Evolutionary conservation across 2,113 vertebrate species (phyloP), one percentile per base, ranked within the genome.

Genomic region (Raja brachyura): DNA sequence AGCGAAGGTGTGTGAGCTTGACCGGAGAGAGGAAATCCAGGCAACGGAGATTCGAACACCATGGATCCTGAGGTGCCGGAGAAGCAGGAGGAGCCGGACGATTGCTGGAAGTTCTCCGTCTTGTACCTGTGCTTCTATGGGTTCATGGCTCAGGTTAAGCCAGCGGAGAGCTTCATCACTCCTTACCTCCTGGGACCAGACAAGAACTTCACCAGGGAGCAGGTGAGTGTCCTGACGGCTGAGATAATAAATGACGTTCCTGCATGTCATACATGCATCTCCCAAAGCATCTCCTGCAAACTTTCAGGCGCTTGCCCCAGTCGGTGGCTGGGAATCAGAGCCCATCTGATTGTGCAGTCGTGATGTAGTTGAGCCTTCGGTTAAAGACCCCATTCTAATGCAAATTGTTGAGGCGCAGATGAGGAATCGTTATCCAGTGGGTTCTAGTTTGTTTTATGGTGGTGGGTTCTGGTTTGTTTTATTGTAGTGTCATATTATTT

Each of bases 161-260:
- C 98, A 0, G 98, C 97, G 0, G 98, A 98, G 93, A 96, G 97
- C 22, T 98, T 98, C 95, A 97, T 98, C 76, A 98, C 98, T 0
- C 98, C 98, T 0, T 96, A 96, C 93, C 96, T 98, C 7, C 96
- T 98, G 93, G 96, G 97, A 70, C 0, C 93, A 0, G 95, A 96
- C 93, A 97, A 96, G 95, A 98, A 98, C 95, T 98, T 98, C 95
- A 98, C 97, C 2, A 94, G 56, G 28, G 14, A 95, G 28, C 94
- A 98, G 97, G 97, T 97, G 31, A 8, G 96, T 93, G 76, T 22
- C 22, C 0, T 0, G 0, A 0, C 0, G 1, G 83, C 2, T n/a
- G 11, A 14, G 3, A 4, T 4, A n/a, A 59, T 18, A 0, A 48
- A 48, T 48, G 39, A 48, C 39, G 3, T 48, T 48, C 39, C 39